Percentiles rank a stretch among this genome's conserved stretches.
Evolutionary conservation across 1,140 invertebrate species (phyloP).

Genomic region (Medauroidea extradentata): DNA sequence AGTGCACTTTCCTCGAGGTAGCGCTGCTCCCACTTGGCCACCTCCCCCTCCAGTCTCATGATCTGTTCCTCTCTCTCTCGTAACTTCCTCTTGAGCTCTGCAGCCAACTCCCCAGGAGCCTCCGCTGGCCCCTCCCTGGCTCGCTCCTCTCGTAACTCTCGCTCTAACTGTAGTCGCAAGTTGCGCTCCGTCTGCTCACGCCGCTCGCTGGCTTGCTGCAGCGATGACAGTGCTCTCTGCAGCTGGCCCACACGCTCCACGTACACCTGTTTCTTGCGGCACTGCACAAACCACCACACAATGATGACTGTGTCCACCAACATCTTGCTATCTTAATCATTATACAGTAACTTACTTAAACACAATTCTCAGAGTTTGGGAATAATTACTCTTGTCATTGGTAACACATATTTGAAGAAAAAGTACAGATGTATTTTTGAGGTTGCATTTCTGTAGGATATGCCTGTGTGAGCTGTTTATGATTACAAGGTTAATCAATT

Average conservation of each 20-base stretch:
- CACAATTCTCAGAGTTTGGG: too few relatives aligned
- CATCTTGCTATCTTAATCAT: too few relatives aligned
- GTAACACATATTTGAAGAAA: too few relatives aligned
- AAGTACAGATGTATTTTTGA: too few relatives aligned
- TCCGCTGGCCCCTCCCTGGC: conserved; percentile 30
- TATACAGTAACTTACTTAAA: too few relatives aligned
- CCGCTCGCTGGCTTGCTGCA: conserved; percentile 78
- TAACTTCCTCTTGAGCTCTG: conserved; percentile 61
- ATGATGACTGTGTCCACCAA: too few relatives aligned
- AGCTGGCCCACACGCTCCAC: conserved; percentile 79
- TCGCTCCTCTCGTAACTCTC: conserved; percentile 67
- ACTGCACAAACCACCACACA: conserved; percentile 47
- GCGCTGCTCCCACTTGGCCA: conserved; percentile 82
- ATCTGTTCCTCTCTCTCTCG: conserved; percentile 76
- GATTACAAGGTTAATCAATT: too few relatives aligned
- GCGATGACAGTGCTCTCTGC: conserved; percentile 74
- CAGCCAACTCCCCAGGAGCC: conserved; percentile 43
- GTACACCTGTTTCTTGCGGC: conserved; percentile 78
- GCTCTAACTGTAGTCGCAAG: conserved; percentile 71
- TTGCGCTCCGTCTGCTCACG: conserved; percentile 80
- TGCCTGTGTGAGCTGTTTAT: too few relatives aligned
- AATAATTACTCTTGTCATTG: too few relatives aligned
- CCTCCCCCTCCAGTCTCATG: conserved; percentile 75
- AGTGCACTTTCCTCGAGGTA: conserved; percentile 81
- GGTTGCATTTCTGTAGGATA: too few relatives aligned